A percentile compares a stretch with the other conserved stretches of the same genome.
Evolutionary conservation across 1,140 invertebrate species (phyloP).

Genomic region (Oppia nitens): DNA sequence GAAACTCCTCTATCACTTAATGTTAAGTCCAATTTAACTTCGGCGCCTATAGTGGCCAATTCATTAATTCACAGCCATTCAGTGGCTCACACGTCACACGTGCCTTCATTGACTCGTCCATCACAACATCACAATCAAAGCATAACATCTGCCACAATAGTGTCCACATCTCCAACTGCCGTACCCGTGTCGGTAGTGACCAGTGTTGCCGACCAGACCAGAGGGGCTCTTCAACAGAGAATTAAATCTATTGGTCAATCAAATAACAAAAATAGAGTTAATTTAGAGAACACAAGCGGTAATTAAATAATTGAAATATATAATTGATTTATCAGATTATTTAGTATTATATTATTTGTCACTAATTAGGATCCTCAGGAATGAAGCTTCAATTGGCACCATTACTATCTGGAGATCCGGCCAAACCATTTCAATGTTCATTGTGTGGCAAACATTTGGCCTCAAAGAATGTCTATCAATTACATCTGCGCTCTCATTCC

Average conservation of each 20-base stretch:
- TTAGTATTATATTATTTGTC: not conserved
- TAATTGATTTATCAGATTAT: no score
- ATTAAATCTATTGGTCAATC: not conserved
- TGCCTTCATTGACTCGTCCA: not conserved
- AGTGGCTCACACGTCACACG: not conserved
- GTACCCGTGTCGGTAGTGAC: conserved; percentile 7
- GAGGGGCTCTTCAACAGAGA: not conserved
- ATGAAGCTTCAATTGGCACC: conserved; percentile 3
- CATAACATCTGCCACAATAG: not conserved
- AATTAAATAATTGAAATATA: no score
- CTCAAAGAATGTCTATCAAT: conserved; percentile 23
- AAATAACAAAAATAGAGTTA: not conserved
- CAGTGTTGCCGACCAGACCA: not conserved
- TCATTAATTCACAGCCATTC: no score
- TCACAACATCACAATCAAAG: not conserved
- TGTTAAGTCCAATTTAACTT: not conserved
- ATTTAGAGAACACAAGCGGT: not conserved
- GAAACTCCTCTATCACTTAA: not conserved
- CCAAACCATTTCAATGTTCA: conserved; percentile 21
- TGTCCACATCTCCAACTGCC: not conserved
- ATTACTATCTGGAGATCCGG: conserved; percentile 21
- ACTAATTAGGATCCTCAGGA: not conserved
- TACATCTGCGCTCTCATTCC: conserved; percentile 42
- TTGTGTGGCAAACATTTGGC: conserved; percentile 23
- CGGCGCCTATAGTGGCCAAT: not conserved